phyloP scores from a whole-genome alignment of 2,888 invertebrate genomes.

The Ophion obscuratus region DNA sequence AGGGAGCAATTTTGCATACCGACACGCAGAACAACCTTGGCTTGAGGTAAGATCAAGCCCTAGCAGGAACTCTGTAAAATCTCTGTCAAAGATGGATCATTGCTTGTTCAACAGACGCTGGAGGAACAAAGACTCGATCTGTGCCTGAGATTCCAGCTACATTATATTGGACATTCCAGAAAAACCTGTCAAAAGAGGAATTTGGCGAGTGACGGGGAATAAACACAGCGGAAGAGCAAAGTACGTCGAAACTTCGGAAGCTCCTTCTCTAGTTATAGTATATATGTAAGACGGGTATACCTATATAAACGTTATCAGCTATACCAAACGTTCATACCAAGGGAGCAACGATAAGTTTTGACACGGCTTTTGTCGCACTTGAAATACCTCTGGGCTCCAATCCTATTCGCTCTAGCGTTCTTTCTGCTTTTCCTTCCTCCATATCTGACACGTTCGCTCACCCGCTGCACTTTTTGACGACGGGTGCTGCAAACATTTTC shows the following conservation, averaged over 20 bases:
- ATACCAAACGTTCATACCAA: constrained; percentile 59
- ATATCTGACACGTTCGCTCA: constrained; percentile 12
- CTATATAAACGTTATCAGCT: constrained; percentile 46
- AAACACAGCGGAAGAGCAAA: constrained; percentile 17
- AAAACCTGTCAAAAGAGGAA: constrained; percentile 43
- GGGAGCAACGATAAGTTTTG: constrained; percentile 71
- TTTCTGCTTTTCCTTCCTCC: constrained; percentile 19
- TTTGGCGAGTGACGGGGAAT: constrained; percentile 3
- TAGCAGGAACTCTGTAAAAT: background rate
- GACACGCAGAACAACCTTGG: background rate
- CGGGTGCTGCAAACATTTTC: constrained; percentile 26
- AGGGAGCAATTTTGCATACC: background rate
- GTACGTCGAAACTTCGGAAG: constrained; percentile 11
- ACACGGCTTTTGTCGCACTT: constrained; percentile 67
- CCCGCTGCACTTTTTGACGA: constrained; percentile 19
- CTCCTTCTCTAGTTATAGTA: constrained; percentile 4
- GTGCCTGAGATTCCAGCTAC: constrained; percentile 9
- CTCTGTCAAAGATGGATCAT: background rate
- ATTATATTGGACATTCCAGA: constrained; percentile 41
- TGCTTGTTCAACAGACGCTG: background rate
- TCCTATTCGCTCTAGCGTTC: constrained; percentile 31
- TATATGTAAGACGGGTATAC: background rate
- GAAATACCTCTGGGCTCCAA: constrained; percentile 50
- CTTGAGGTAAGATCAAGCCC: background rate
- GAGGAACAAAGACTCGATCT: constrained; percentile 13